These are phyloP conservation scores for Ophion obscuratus DNA, from an alignment of 2,888 invertebrate genomes.

Conservation along the genomic window DNA sequence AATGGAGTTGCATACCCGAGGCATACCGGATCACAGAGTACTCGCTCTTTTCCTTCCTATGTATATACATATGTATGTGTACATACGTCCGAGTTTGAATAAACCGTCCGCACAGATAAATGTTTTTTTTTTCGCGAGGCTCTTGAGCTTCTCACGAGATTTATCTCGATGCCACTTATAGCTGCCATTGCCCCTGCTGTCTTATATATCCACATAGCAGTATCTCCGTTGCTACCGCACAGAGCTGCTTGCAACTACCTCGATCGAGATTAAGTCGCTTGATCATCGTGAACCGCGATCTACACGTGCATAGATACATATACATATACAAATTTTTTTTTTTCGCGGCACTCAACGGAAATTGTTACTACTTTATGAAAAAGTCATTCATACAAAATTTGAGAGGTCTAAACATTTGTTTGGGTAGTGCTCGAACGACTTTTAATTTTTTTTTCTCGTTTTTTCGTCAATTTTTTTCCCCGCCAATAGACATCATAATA, in stretches of 20 bases:
- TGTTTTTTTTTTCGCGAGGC: slow-evolving; percentile 52
- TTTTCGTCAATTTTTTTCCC: no score
- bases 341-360: no score
- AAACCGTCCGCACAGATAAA: slow-evolving; percentile 39
- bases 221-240: slow-evolving; percentile 33
- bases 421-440: no score
- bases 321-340: no score
- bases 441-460: no score
- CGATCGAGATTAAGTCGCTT: slow-evolving; percentile 59
- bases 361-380: no score
- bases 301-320: slow-evolving; percentile 20
- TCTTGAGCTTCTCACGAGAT: slow-evolving; percentile 54
- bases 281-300: slow-evolving; percentile 56
- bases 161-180: slow-evolving; percentile 63
- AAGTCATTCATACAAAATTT: no score
- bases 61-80: slow-evolving; percentile 13
- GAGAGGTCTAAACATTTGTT: no score
- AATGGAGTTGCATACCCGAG: slow-evolving; percentile 69
- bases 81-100: slow-evolving; percentile 47
- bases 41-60: slow-evolving; percentile 35
- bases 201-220: slow-evolving; percentile 10
- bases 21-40: slow-evolving; percentile 38
- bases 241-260: slow-evolving; percentile 34
- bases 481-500: no score
- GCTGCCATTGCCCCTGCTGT: slow-evolving; percentile 49